phyloP scores from a whole-genome alignment of 2,113 vertebrate species.

The Regulus satrapa region DNA sequence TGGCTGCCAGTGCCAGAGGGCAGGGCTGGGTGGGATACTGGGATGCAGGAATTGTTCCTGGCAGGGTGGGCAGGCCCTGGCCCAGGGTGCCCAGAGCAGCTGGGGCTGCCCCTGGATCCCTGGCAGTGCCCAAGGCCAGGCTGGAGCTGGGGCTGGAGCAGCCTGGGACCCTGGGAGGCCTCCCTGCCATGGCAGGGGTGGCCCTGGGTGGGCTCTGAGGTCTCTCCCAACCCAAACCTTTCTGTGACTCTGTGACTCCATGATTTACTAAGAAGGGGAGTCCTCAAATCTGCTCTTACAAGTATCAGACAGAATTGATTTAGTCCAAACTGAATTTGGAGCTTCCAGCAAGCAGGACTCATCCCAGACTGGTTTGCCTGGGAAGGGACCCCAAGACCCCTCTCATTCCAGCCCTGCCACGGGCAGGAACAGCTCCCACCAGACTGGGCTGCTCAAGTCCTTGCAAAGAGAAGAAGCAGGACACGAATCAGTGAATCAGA shows the following conservation, averaged over 20 bases:
- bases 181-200: not conserved
- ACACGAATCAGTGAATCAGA: not conserved
- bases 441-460: accelerated
- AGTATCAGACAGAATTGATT: not conserved
- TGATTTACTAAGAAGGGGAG: not conserved
- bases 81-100: not conserved
- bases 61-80: not conserved
- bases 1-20: accelerated
- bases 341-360: not conserved
- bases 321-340: not conserved
- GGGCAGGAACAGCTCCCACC: no score
- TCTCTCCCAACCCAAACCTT: not conserved
- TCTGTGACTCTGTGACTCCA: not conserved
- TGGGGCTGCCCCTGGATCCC: not conserved
- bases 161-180: accelerated
- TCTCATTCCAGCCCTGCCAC: not conserved
- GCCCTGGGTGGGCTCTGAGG: accelerated
- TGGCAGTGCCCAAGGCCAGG: not conserved
- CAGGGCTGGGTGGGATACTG: accelerated
- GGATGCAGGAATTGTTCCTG: not conserved
- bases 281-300: not conserved
- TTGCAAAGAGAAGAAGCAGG: not conserved
- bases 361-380: not conserved
- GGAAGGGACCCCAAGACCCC: not conserved
- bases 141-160: not conserved